Evolutionary conservation across 37 sponge, comb jelly and placozoan genomes (phyloP).

Genomic region (Haliclona indistincta): DNA sequence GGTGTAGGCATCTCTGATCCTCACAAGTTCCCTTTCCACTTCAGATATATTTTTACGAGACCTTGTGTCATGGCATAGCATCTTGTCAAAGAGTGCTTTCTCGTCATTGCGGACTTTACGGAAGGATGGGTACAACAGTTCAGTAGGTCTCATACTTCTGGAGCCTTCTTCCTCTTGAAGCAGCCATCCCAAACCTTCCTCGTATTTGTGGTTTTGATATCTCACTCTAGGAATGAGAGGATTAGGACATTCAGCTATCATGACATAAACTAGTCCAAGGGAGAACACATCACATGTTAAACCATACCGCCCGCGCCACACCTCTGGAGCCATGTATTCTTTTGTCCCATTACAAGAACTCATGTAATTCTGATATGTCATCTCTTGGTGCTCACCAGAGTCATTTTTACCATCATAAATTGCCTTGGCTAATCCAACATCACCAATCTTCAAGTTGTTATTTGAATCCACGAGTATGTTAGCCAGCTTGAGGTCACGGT

Average conservation of each 20-base stretch:
- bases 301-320: conserved; percentile 27
- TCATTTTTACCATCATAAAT: conserved; percentile 11
- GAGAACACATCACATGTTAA: conserved; percentile 39
- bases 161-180: neutral
- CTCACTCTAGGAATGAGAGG: neutral
- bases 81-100: conserved; percentile 4
- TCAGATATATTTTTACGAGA: neutral
- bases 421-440: conserved; percentile 97
- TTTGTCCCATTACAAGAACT: conserved; percentile 14
- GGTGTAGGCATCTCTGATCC: too few relatives aligned
- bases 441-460: conserved; percentile 86
- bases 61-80: conserved; percentile 14
- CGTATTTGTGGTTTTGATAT: neutral
- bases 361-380: conserved; percentile 25
- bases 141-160: neutral
- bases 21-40: neutral
- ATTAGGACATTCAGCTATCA: conserved; percentile 34
- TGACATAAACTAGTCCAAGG: conserved; percentile 27
- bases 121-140: neutral
- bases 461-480: conserved; percentile 88
- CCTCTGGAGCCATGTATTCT: conserved; percentile 49
- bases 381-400: neutral
- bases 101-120: neutral
- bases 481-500: conserved; percentile 96
- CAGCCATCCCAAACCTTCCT: neutral